Percentiles rank a stretch among this genome's conserved stretches.
Conservation (phyloP, 2,888 invertebrate species). For the Pachymerium ferrugineum region DNA sequence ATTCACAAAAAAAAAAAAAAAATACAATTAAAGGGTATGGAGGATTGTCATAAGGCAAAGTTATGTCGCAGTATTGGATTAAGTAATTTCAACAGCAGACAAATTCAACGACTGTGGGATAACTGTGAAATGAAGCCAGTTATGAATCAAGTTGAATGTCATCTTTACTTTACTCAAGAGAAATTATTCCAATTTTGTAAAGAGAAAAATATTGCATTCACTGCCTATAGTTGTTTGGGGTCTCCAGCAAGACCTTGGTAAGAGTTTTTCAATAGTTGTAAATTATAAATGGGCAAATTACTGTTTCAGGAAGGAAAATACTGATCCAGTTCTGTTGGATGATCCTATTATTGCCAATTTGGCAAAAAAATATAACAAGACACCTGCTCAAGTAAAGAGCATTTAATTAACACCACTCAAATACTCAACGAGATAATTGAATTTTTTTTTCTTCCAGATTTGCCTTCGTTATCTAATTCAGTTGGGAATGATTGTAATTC, state of each 20-base stretch:
- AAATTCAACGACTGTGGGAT: slow-evolving; percentile 61
- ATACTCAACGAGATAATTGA: background rate
- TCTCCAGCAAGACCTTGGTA: slow-evolving; percentile 23
- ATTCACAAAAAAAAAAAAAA: no score
- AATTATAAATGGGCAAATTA: no score
- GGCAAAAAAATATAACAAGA: slow-evolving; percentile 62
- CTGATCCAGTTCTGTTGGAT: slow-evolving; percentile 54
- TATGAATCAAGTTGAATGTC: slow-evolving; percentile 61
- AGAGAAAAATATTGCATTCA: slow-evolving; percentile 53
- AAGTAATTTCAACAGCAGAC: slow-evolving; percentile 73
- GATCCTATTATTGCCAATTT: slow-evolving; percentile 60
- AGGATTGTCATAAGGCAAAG: slow-evolving; percentile 62
- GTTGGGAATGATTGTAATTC: slow-evolving; percentile 67
- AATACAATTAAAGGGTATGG: slow-evolving; percentile 57
- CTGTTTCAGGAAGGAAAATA: slow-evolving; percentile 30
- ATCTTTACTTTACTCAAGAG: slow-evolving; percentile 69
- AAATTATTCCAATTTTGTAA: slow-evolving; percentile 63
- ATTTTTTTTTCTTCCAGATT: slow-evolving; percentile 18
- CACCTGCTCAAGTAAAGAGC: slow-evolving; percentile 65
- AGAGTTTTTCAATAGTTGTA: no score
- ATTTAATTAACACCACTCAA: background rate
- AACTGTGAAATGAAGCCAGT: slow-evolving; percentile 50
- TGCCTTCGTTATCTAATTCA: slow-evolving; percentile 52
- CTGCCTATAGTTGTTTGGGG: slow-evolving; percentile 29
- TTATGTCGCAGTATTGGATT: slow-evolving; percentile 73